phyloP scores from a whole-genome alignment of 2,888 invertebrate species.

The Megaustenia siamemsis region DNA sequence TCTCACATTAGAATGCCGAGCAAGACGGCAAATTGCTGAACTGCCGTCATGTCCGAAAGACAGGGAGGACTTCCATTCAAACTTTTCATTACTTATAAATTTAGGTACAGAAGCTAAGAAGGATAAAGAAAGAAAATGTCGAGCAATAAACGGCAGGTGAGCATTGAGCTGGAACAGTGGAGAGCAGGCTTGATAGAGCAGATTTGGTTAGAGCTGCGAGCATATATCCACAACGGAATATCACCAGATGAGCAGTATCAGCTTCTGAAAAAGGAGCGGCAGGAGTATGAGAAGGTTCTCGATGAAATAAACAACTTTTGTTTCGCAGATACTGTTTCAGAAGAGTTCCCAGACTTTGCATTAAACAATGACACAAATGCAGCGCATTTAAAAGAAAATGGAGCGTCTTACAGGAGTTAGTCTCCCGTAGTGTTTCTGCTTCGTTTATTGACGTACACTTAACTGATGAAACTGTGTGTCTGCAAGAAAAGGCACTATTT shows the following conservation, averaged over 20 bases:
- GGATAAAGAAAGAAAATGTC: constrained; percentile 71
- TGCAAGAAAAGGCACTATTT: constrained; percentile 88
- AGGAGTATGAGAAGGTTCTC: constrained; percentile 86
- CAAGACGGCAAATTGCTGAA: constrained; percentile 54
- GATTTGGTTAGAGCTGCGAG: constrained; percentile 94
- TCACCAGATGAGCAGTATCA: constrained; percentile 87
- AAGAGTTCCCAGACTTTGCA: constrained; percentile 42
- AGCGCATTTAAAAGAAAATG: constrained; percentile 4
- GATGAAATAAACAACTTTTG: constrained; percentile 87
- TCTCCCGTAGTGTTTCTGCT: constrained; percentile 57
- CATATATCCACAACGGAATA: constrained; percentile 83
- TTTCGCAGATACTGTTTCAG: constrained; percentile 51
- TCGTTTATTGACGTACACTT: constrained; percentile 67
- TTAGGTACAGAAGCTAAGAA: constrained; percentile 81
- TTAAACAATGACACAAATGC: constrained; percentile 8
- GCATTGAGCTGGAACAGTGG: constrained; percentile 92
- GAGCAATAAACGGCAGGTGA: constrained; percentile 80
- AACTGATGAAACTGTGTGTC: constrained; percentile 81
- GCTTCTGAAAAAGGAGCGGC: constrained; percentile 87
- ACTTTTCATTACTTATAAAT: constrained; percentile 87
- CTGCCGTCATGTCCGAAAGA: constrained; percentile 70
- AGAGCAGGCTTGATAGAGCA: constrained; percentile 93
- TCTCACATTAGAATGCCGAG: constrained; percentile 46
- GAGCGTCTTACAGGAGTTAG: constrained; percentile 37
- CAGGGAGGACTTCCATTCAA: constrained; percentile 80